phyloP scores from a whole-genome alignment of 2,888 invertebrate species.

The Craniophora ligustri region DNA sequence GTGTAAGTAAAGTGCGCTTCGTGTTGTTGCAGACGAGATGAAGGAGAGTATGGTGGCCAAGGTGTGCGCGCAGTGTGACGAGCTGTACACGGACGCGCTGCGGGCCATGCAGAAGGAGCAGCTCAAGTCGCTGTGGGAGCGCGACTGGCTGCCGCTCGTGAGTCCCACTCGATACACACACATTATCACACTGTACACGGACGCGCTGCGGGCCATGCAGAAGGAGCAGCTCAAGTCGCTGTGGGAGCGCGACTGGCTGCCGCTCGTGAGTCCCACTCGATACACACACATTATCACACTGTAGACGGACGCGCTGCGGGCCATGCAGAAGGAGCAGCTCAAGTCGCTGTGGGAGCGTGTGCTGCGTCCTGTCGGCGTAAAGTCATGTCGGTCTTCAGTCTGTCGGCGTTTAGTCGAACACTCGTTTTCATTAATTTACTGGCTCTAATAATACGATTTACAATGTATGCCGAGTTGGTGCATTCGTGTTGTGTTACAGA shows the following conservation, averaged over 20 bases:
- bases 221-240: slow-evolving; percentile 94
- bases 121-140: slow-evolving; percentile 95
- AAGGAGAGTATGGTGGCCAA: slow-evolving; percentile 97
- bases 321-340: slow-evolving; percentile 95
- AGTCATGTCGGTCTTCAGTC: too few species aligned
- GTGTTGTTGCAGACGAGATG: slow-evolving; percentile 93
- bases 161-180: slow-evolving; percentile 60
- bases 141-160: slow-evolving; percentile 94
- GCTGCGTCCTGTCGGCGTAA: too few species aligned
- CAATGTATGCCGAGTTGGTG: too few species aligned
- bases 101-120: slow-evolving; percentile 95
- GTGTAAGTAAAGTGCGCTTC: too few species aligned
- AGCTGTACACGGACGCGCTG: slow-evolving; percentile 96
- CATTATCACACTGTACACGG: slow-evolving; percentile 97
- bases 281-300: too few species aligned
- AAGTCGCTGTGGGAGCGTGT: slow-evolving; percentile 96
- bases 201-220: slow-evolving; percentile 91
- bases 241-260: slow-evolving; percentile 97
- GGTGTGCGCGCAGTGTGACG: slow-evolving; percentile 97
- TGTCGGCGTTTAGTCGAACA: too few species aligned
- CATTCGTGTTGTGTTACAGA: slow-evolving; percentile 86
- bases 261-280: slow-evolving; percentile 87
- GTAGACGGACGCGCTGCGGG: slow-evolving; percentile 91
- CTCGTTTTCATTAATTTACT: too few species aligned
- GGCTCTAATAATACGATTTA: too few species aligned